A percentile compares a stretch with the other conserved stretches of the same genome.
Conservation (phyloP, 2,888 invertebrate genomes). For the Smittia aterrima region DNA sequence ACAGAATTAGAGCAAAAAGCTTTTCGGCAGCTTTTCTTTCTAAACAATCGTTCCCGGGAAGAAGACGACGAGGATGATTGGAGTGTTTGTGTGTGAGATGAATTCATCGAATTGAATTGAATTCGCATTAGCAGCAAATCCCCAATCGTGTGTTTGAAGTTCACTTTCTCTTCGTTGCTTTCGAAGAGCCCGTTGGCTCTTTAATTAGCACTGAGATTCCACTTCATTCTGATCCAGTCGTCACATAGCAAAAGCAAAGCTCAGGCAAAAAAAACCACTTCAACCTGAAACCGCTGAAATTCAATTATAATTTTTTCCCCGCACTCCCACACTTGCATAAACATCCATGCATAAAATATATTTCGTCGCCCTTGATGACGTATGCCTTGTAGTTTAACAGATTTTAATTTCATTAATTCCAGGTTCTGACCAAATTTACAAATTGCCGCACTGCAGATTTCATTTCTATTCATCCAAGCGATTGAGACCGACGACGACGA, state of each 20-base stretch:
- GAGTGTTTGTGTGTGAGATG: too few species aligned
- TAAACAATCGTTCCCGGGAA: too few species aligned
- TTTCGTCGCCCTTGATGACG: background rate
- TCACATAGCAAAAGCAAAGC: too few species aligned
- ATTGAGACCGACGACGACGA: background rate
- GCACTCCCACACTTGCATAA: background rate
- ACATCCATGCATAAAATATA: background rate
- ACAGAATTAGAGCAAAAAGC: background rate
- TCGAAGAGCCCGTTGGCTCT: background rate
- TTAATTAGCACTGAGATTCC: too few species aligned
- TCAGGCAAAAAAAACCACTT: too few species aligned
- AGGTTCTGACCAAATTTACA: slow-evolving; percentile 41
- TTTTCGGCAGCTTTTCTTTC: background rate
- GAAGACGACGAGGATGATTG: too few species aligned
- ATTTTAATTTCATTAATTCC: slow-evolving; percentile 34
- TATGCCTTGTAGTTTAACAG: slow-evolving; percentile 13
- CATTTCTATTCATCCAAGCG: background rate
- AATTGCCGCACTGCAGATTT: slow-evolving; percentile 39
- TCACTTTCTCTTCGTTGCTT: background rate
- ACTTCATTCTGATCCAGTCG: too few species aligned
- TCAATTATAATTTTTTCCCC: background rate
- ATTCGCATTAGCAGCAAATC: background rate
- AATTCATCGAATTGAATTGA: too few species aligned
- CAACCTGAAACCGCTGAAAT: background rate
- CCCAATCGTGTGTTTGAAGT: background rate